Conservation (phyloP, 2,797 vertebrate genomes). For the Ceyx erithaca region DNA sequence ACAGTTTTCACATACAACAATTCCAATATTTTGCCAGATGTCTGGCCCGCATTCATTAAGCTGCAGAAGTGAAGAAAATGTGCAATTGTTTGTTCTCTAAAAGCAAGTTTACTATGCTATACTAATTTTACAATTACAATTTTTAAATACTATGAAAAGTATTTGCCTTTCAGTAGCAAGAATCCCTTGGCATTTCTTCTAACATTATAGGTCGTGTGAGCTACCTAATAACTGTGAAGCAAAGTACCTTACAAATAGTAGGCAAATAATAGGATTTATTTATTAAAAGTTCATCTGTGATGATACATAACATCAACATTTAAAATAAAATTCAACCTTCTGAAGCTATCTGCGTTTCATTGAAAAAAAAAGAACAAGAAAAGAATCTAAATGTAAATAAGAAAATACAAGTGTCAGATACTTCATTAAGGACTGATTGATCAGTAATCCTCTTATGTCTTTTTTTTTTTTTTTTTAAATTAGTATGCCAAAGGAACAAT, state of each 20-base stretch:
- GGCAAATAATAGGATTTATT: neutral
- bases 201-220: neutral
- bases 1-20: neutral
- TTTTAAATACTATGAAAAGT: neutral
- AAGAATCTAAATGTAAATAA: constrained; percentile 62
- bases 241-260: neutral
- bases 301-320: neutral
- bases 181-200: neutral
- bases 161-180: neutral
- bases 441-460: constrained; percentile 49
- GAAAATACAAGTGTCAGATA: constrained; percentile 30
- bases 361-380: neutral
- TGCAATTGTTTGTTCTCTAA: neutral
- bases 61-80: neutral
- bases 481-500: neutral
- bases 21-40: neutral
- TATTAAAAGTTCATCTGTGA: neutral
- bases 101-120: neutral
- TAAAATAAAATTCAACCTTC: constrained; percentile 17
- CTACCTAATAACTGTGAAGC: neutral
- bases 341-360: neutral
- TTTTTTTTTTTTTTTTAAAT: neutral
- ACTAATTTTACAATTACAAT: neutral
- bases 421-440: constrained; percentile 34
- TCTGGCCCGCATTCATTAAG: neutral